Base-by-base conservation (phyloP, 2,797 vertebrate genomes). In the Hylomyscus alleni region DNA sequence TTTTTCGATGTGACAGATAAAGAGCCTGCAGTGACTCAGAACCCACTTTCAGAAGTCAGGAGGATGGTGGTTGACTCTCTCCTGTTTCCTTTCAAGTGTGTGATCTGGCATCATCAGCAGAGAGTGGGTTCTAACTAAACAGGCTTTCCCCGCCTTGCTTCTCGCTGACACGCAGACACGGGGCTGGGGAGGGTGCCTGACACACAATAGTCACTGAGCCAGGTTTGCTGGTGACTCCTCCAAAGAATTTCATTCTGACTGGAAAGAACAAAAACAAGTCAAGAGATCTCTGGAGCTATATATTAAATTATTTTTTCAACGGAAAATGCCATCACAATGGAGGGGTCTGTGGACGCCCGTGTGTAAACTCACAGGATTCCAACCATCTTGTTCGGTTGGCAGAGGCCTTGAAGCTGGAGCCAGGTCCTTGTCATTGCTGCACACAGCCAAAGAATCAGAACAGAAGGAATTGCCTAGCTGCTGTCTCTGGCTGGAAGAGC, bases 271-370 rank as follows among this genome's bases (percentile, higher is more conserved):
- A 60, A 67, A 86, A 50, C 3, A 76, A 75, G 69, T 62, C n/a
- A 83, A 84, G 47, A 73, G 56, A 73, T 62, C 11, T 13, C 37
- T 24, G 12, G 37, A 83, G 56, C 89, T 37, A 3, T n/a, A 62
- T 6, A 37, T 56, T 50, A 37, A 84, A 76, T 86, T 67, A n/a
- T n/a, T 87, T 93, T 93, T 78, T 67, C 76, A 58, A 17, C 11
- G 10, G 62, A 40, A 90, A 84, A 75, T 73, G 4, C 22, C 34
- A 14, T n/a, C 76, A 29, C 52, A 50, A 3, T 0, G 40, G 44
- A 78, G 19, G 20, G 73, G 44, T 44, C 77, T 47, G 7, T 75
- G 69, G 58, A 20, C 52, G 31, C 20, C 22, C 44, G 20, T 3
- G 10, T n/a, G 50, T n/a, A 50, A 90, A 67, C 72, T 12, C 1